Base-by-base conservation (phyloP, 1,140 invertebrate species). In the Mizuhopecten yessoensis region DNA sequence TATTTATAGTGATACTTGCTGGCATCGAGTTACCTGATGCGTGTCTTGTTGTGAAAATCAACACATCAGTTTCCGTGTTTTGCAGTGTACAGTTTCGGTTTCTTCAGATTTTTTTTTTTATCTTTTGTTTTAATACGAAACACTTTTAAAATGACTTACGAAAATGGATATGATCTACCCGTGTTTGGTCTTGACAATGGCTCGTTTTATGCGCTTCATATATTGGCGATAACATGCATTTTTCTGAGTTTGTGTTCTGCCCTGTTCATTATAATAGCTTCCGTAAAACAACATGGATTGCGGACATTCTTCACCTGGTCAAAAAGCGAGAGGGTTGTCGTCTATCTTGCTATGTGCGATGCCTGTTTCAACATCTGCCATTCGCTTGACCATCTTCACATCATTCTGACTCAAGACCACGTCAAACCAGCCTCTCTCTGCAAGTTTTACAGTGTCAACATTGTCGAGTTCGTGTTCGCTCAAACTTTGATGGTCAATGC, bases 131-230 rank as follows among this genome's bases (percentile, higher is more conserved):
- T 9, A 29, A 75, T 75, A 29, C n/a, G 23, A 75, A 29, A 29
- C 3, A 20, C 20, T 9, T n/a, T 75, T 0, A 89, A 17, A 36
- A 86, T 89, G 49, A 23, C 20, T 23, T 89, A 36, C 49, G 0
- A 34, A 36, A 17, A 86, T 39, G 34, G 87, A 29, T 88, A 88
- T 33, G 87, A 88, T 34, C 13, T 88, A 88, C 87, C 87, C 0
- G 87, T 88, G 13, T 88, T 39, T 42, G 87, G 87, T 34, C 15
- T 88, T 11, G 87, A 88, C 33, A 88, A 88, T 88, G 87, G 87
- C 15, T 11, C 29, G 0, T 88, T 88, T 39, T 88, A 88, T 88
- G 34, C 34, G 34, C 29, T 88, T 9, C 87, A 88, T 36, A 88
- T 88, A 7, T 33, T 42, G 34, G 87, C 87, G 13, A 39, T 88